These are phyloP conservation scores for Oryzaephilus surinamensis DNA, from an alignment of 1,140 invertebrate genomes.

Conservation along the genomic window DNA sequence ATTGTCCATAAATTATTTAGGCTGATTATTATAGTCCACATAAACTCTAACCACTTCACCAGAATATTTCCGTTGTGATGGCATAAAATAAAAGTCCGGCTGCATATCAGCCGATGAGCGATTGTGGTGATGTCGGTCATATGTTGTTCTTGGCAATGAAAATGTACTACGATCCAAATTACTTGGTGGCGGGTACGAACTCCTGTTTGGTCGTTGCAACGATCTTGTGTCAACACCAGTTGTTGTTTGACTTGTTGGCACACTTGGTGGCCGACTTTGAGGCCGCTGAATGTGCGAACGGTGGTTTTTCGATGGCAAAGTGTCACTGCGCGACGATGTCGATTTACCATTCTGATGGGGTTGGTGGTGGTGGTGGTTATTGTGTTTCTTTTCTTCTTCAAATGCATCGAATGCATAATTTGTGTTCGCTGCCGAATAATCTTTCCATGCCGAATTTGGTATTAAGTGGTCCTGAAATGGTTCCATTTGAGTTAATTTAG, in stretches of 20 bases:
- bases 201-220: constrained; percentile 42
- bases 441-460: constrained; percentile 74
- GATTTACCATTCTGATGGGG: constrained; percentile 34
- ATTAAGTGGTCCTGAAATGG: constrained; percentile 65
- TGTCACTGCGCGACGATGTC: constrained; percentile 28
- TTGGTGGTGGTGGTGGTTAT: too few species aligned
- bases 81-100: constrained; percentile 91
- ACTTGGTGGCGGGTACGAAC: constrained; percentile 17
- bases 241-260: constrained; percentile 36
- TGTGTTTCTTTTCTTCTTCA: constrained; percentile 54
- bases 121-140: constrained; percentile 33
- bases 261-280: constrained; percentile 27
- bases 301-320: constrained; percentile 38
- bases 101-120: constrained; percentile 27
- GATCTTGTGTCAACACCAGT: constrained; percentile 48
- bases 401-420: constrained; percentile 82
- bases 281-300: constrained; percentile 29
- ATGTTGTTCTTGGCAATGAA: constrained; percentile 39
- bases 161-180: constrained; percentile 37
- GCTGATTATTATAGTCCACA: constrained; percentile 62
- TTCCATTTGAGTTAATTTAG: not conserved
- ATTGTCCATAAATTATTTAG: constrained; percentile 19
- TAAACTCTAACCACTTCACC: constrained; percentile 86
- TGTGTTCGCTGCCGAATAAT: constrained; percentile 70
- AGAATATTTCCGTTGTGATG: constrained; percentile 83